These are phyloP conservation scores for Syncerus caffer DNA, from an alignment of 2,797 vertebrate genomes.

Conservation along the genomic window DNA sequence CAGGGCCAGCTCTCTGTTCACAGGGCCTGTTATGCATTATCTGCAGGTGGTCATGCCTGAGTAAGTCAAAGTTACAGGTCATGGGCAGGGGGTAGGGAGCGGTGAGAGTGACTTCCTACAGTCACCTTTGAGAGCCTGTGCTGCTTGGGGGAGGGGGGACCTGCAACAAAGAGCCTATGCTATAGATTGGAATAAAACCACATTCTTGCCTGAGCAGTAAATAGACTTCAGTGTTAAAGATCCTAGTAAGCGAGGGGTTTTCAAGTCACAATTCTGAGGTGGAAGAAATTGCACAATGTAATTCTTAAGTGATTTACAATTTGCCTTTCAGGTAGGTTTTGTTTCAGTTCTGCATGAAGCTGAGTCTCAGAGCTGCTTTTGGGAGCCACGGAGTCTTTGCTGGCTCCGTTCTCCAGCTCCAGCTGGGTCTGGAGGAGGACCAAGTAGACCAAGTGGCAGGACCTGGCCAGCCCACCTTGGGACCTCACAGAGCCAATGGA, in stretches of 20 bases:
- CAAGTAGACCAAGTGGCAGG: not conserved
- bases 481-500: not conserved
- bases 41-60: not conserved
- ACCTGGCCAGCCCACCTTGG: not conserved
- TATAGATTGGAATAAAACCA: not conserved
- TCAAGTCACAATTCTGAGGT: not conserved
- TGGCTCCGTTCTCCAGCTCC: not conserved
- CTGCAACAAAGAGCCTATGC: not conserved
- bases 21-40: not conserved
- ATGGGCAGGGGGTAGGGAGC: not conserved
- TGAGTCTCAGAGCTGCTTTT: not conserved
- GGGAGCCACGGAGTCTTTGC: not conserved
- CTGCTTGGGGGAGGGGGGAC: too few species aligned
- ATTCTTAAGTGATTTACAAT: not conserved
- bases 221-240: not conserved
- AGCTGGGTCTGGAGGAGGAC: not conserved
- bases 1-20: not conserved
- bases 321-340: not conserved
- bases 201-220: not conserved
- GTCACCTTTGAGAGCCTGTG: fast-evolving
- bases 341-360: not conserved
- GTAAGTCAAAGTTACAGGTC: conserved; percentile 8
- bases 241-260: not conserved
- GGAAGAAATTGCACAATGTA: not conserved
- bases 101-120: not conserved